A percentile compares a stretch with the other conserved stretches of the same genome.
Conservation (phyloP, 1,140 invertebrate genomes). For the Aphis craccivora region DNA sequence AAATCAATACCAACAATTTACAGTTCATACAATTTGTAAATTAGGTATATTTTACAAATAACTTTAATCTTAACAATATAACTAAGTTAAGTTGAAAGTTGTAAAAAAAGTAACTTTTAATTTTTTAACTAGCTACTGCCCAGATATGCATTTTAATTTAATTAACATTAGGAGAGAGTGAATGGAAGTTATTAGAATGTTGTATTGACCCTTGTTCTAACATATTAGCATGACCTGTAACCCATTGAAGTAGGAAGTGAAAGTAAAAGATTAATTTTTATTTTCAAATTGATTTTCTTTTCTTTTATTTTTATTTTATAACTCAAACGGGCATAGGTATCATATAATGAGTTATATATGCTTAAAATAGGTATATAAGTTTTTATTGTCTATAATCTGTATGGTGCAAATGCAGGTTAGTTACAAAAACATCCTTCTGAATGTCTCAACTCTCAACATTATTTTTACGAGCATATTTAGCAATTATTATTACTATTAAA, state of each 20-base stretch:
- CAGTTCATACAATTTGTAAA: too few species aligned
- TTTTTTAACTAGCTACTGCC: background rate
- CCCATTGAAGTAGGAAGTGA: constrained; percentile 18
- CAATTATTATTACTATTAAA: too few species aligned
- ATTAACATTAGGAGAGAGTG: background rate
- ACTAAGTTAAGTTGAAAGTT: background rate
- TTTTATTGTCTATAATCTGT: background rate
- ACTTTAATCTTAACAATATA: too few species aligned
- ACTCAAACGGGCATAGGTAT: background rate
- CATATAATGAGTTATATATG: background rate
- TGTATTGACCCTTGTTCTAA: constrained; percentile 29
- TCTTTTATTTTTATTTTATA: background rate
- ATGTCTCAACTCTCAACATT: too few species aligned
- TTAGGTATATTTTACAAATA: too few species aligned
- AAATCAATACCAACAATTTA: too few species aligned
- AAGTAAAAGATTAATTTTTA: constrained; percentile 23
- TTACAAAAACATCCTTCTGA: too few species aligned
- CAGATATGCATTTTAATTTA: too few species aligned
- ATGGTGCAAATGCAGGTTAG: too few species aligned
- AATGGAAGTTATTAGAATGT: constrained; percentile 28
- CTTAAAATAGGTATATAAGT: background rate
- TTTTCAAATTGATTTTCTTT: background rate
- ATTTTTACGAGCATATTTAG: too few species aligned
- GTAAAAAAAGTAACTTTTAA: background rate
- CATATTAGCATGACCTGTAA: constrained; percentile 28